These are phyloP conservation scores for Furcifer pardalis DNA, from an alignment of 2,797 vertebrate species.

Conservation along the genomic window DNA sequence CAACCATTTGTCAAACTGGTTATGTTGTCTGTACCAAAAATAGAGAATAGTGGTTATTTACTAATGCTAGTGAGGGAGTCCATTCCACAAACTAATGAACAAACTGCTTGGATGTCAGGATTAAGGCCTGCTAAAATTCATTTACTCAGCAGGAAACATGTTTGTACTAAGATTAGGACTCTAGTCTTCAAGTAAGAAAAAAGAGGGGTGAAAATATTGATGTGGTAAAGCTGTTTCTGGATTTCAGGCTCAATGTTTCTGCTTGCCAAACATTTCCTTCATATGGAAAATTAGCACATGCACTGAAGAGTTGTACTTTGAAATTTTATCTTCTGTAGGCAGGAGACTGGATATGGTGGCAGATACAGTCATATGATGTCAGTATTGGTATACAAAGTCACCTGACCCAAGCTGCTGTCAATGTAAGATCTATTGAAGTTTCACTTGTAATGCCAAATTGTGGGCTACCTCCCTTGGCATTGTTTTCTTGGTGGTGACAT, in stretches of 20 bases:
- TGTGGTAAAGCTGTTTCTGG: background rate
- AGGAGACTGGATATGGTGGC: background rate
- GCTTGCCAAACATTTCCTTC: background rate
- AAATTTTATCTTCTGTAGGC: background rate
- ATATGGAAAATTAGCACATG: background rate
- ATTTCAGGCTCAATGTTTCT: background rate
- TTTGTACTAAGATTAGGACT: background rate
- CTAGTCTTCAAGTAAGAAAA: background rate
- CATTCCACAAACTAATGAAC: background rate
- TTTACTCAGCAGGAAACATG: background rate
- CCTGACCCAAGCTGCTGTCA: too few species aligned
- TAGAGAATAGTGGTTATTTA: too few species aligned
- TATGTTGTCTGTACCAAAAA: too few species aligned
- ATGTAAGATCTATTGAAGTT: too few species aligned
- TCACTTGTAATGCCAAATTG: too few species aligned
- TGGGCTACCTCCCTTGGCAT: too few species aligned
- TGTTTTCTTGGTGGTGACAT: too few species aligned
- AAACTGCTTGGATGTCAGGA: background rate
- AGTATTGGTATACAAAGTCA: too few species aligned
- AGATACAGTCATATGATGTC: background rate
- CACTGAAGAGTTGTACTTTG: background rate
- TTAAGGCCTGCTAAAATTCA: background rate
- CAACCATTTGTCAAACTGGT: too few species aligned
- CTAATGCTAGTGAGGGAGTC: background rate
- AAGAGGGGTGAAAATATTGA: background rate